These are phyloP conservation scores for Drosophila quadrilineata DNA, from an alignment of 1,140 invertebrate genomes.

Conservation along the genomic window DNA sequence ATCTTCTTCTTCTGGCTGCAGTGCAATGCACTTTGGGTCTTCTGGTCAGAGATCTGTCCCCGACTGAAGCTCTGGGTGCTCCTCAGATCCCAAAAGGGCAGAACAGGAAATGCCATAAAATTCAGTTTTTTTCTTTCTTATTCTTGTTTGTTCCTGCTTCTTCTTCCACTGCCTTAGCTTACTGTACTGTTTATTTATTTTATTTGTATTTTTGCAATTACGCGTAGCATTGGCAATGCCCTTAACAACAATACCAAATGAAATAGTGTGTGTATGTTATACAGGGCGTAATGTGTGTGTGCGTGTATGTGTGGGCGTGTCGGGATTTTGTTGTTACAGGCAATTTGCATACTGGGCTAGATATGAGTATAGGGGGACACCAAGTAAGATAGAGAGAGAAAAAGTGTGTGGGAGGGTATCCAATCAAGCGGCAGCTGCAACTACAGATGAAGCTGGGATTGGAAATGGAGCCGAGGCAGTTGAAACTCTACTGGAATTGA, in stretches of 20 bases:
- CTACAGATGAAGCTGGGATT: constrained; percentile 6
- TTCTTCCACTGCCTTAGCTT: neutral
- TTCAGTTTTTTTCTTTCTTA: constrained; percentile 20
- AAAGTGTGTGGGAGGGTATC: constrained; percentile 1
- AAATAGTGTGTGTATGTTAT: too few species aligned
- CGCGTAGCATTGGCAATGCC: constrained; percentile 37
- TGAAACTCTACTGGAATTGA: neutral
- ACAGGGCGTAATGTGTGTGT: neutral
- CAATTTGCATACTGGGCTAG: constrained; percentile 23
- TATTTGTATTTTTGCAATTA: constrained; percentile 42
- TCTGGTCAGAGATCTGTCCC: constrained; percentile 27
- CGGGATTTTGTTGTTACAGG: too few species aligned
- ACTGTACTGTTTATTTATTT: neutral
- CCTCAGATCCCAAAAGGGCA: constrained; percentile 15
- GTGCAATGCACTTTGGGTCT: constrained; percentile 36
- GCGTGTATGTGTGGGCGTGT: constrained; percentile 22
- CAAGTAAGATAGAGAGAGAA: too few species aligned
- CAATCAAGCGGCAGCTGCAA: constrained; percentile 12
- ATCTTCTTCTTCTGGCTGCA: constrained; percentile 1
- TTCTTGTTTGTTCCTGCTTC: neutral
- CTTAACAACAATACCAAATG: too few species aligned
- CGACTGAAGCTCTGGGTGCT: constrained; percentile 8
- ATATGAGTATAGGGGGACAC: too few species aligned
- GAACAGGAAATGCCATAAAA: constrained; percentile 43
- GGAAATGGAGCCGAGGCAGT: too few species aligned